Conservation (phyloP, 2,888 invertebrate genomes). For the Toxonevra muliebris region DNA sequence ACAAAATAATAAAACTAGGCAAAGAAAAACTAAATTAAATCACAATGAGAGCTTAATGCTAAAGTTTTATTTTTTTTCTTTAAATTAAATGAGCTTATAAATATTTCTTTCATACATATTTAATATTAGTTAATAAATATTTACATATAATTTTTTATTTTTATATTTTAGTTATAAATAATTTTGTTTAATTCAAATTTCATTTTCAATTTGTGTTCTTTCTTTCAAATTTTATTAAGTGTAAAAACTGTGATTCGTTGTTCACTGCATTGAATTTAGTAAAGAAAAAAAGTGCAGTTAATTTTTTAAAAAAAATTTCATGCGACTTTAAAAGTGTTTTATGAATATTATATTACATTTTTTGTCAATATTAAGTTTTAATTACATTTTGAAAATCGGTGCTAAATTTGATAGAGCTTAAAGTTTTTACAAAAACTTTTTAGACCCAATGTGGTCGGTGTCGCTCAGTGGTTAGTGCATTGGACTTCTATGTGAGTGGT, state of each 20-base stretch:
- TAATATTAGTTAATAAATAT: constrained; percentile 13
- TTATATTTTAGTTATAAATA: neutral
- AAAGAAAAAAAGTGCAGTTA: neutral
- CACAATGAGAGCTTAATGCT: constrained; percentile 37
- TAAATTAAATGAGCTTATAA: too few relatives aligned
- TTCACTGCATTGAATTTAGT: neutral
- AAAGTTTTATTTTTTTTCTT: neutral
- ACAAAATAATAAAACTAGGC: constrained; percentile 15
- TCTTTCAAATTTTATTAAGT: neutral
- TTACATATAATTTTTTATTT: constrained; percentile 13
- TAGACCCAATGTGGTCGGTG: too few relatives aligned
- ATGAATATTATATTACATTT: too few relatives aligned
- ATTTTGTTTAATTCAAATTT: too few relatives aligned
- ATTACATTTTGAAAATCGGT: too few relatives aligned
- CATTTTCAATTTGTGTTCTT: too few relatives aligned
- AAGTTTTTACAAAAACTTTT: too few relatives aligned
- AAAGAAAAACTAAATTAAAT: constrained; percentile 38
- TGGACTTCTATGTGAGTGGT: too few relatives aligned
- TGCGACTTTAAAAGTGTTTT: neutral
- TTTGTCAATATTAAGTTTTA: too few relatives aligned
- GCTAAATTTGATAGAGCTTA: too few relatives aligned
- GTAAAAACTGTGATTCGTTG: too few relatives aligned
- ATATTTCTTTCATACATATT: constrained; percentile 13
- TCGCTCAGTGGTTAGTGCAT: too few relatives aligned
- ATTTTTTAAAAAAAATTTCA: neutral